Percentiles rank a stretch among this genome's conserved stretches.
Evolutionary conservation across 1,140 invertebrate genomes (phyloP).

Genomic region (Venustaconcha ellipsiformis): DNA sequence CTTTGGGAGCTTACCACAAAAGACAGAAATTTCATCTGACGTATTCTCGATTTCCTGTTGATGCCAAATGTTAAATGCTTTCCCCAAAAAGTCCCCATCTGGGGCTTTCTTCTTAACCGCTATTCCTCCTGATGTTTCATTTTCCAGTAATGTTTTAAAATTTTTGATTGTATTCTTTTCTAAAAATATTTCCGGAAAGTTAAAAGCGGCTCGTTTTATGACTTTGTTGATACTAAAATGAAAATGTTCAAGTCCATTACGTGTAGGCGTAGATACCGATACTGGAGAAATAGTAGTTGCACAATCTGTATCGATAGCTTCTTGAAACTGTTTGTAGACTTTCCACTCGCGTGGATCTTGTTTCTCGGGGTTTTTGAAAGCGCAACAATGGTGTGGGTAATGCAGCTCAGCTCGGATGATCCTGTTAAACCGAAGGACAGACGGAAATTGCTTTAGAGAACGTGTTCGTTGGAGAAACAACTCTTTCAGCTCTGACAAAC

Average conservation of each 20-base stretch:
- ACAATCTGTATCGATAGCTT: slow-evolving; percentile 41
- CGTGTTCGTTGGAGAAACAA: slow-evolving; percentile 80
- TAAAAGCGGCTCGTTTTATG: too few relatives aligned
- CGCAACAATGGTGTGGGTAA: slow-evolving; percentile 91
- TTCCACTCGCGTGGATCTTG: slow-evolving; percentile 78
- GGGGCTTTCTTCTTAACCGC: neutral
- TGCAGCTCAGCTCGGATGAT: slow-evolving; percentile 77
- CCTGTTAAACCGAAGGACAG: slow-evolving; percentile 80
- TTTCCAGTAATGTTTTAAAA: neutral
- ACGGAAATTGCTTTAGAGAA: slow-evolving; percentile 83
- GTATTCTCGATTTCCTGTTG: slow-evolving; percentile 11
- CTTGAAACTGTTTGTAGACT: slow-evolving; percentile 41
- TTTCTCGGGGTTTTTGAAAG: slow-evolving; percentile 84
- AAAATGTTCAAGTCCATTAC: too few relatives aligned
- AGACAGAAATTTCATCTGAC: slow-evolving; percentile 14
- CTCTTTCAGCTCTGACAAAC: slow-evolving; percentile 79
- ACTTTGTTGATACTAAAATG: too few relatives aligned
- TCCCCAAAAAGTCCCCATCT: neutral
- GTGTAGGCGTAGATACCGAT: neutral
- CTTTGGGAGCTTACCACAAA: slow-evolving; percentile 40
- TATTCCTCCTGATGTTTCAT: slow-evolving; percentile 7
- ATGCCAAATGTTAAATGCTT: neutral
- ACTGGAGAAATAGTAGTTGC: slow-evolving; percentile 26
- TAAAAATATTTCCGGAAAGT: too few relatives aligned
- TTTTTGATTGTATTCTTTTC: neutral